Evolutionary conservation across 2,888 invertebrate genomes (phyloP).

Genomic region (Macropis europaea): DNA sequence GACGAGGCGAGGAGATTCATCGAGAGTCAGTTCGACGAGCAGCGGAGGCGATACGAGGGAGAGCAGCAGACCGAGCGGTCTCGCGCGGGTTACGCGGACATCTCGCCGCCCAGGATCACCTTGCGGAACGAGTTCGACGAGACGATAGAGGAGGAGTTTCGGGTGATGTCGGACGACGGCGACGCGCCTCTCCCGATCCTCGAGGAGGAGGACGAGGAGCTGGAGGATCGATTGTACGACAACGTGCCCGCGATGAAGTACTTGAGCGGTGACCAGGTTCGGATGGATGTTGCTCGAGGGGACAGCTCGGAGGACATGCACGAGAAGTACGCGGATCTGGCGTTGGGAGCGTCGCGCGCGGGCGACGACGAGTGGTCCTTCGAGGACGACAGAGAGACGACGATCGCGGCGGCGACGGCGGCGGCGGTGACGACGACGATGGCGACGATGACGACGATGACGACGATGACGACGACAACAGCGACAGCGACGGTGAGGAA

Average conservation of each 20-base stretch:
- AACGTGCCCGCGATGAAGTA: constrained; percentile 78
- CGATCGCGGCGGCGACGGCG: constrained; percentile 66
- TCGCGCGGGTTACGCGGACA: constrained; percentile 60
- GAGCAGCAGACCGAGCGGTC: constrained; percentile 42
- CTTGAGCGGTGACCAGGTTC: constrained; percentile 68
- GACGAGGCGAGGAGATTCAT: constrained; percentile 74
- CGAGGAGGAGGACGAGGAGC: constrained; percentile 76
- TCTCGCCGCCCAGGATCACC: constrained; percentile 73
- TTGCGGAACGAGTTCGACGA: constrained; percentile 73
- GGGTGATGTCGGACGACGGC: constrained; percentile 64
- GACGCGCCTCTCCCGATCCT: constrained; percentile 73
- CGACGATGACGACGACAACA: neutral
- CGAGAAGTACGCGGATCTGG: constrained; percentile 73
- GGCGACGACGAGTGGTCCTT: constrained; percentile 74
- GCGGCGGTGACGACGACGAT: constrained; percentile 69
- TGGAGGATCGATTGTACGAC: constrained; percentile 73
- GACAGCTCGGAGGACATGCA: constrained; percentile 78
- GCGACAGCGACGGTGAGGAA: too few species aligned
- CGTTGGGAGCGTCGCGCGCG: constrained; percentile 61
- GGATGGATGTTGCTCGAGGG: constrained; percentile 72
- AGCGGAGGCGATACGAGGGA: constrained; percentile 63
- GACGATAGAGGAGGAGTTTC: constrained; percentile 68
- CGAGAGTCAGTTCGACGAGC: constrained; percentile 74
- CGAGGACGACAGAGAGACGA: constrained; percentile 43
- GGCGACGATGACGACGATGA: neutral